Evolutionary conservation across 1,140 invertebrate species (phyloP).

Genomic region (Choristoneura fumiferana): DNA sequence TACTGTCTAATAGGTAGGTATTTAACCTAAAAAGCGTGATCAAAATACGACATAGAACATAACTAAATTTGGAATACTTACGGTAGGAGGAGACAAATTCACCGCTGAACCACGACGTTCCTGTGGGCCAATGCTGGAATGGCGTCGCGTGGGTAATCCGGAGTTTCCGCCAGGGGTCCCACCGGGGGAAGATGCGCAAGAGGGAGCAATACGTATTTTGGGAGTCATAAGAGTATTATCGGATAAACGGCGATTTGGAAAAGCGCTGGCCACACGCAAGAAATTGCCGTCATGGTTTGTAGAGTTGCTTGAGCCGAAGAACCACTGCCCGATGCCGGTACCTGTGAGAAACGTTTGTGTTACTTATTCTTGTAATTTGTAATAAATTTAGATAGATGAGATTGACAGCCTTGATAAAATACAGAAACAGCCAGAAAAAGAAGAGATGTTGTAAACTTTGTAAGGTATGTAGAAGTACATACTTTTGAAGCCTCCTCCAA

Average conservation of each 20-base stretch:
- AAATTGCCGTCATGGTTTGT: constrained; percentile 86
- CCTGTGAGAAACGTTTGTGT: constrained; percentile 28
- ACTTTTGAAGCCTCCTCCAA: constrained; percentile 51
- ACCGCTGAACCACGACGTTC: constrained; percentile 90
- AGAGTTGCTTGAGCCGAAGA: constrained; percentile 67
- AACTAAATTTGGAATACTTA: constrained; percentile 72
- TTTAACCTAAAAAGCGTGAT: neutral
- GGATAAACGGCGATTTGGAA: constrained; percentile 90
- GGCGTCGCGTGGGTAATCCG: constrained; percentile 89
- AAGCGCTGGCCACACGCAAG: constrained; percentile 88
- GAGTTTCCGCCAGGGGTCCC: constrained; percentile 86
- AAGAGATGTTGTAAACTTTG: too few relatives aligned
- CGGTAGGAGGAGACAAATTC: constrained; percentile 92
- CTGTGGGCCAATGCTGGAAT: constrained; percentile 93
- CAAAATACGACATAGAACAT: neutral
- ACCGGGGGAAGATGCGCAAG: constrained; percentile 91
- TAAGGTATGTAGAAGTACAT: constrained; percentile 12
- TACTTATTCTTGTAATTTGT: neutral
- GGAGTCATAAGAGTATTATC: constrained; percentile 95
- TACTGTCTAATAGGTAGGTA: neutral
- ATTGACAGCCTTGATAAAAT: neutral
- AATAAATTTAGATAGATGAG: neutral
- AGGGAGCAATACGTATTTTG: constrained; percentile 90
- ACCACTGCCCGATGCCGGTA: constrained; percentile 83
- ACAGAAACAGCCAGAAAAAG: too few relatives aligned